Evolutionary conservation across 2,113 vertebrate genomes (phyloP).

Genomic region (Thunnus maccoyii): DNA sequence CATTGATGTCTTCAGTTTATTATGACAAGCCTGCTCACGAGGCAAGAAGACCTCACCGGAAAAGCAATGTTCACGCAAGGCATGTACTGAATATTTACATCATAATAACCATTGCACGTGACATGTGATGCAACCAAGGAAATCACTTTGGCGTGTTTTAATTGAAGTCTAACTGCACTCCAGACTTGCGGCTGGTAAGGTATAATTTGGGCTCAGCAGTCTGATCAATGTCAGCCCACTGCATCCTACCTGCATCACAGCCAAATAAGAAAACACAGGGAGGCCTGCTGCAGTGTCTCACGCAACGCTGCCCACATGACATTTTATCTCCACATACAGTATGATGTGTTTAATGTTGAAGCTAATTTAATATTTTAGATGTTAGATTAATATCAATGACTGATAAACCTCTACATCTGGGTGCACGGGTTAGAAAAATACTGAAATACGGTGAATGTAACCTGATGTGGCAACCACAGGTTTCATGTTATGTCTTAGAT

Average conservation of each 20-base stretch:
- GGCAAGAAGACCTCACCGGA: not conserved
- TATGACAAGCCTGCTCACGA: slow-evolving; percentile 14
- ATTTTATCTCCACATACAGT: slow-evolving; percentile 1
- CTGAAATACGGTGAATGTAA: slow-evolving; percentile 8
- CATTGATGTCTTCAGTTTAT: not conserved
- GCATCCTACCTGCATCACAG: slow-evolving; percentile 32
- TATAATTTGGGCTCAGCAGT: slow-evolving; percentile 42
- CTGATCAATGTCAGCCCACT: slow-evolving; percentile 53
- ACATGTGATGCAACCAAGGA: slow-evolving; percentile 50
- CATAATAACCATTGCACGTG: slow-evolving; percentile 44
- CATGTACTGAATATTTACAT: slow-evolving; percentile 40
- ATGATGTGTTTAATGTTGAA: not conserved
- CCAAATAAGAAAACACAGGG: slow-evolving; percentile 50
- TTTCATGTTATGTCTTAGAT: slow-evolving; percentile 30
- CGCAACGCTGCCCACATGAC: not conserved
- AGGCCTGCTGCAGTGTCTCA: not conserved
- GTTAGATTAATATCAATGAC: slow-evolving; percentile 9
- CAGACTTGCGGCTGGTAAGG: slow-evolving; percentile 43
- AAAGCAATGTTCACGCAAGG: slow-evolving; percentile 9
- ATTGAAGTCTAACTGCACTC: slow-evolving; percentile 55
- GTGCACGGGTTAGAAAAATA: slow-evolving; percentile 26
- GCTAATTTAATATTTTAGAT: slow-evolving; percentile 17
- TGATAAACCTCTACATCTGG: slow-evolving; percentile 15
- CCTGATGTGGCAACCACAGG: not conserved
- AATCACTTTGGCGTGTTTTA: slow-evolving; percentile 53